Conservation (phyloP, 2,888 invertebrate genomes). For the Trichacis sp. region DNA sequence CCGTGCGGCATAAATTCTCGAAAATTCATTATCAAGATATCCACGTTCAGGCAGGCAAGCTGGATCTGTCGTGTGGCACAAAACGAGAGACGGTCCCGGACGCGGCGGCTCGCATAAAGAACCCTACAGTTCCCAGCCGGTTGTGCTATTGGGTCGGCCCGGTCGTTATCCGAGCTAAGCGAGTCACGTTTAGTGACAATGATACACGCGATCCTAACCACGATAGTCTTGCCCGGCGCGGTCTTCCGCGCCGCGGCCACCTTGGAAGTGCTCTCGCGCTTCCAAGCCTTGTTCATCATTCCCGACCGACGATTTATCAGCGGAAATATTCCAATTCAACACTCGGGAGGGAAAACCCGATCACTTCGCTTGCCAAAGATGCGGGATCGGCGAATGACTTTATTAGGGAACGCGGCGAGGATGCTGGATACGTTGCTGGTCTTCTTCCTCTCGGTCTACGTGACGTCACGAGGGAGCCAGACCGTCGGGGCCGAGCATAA, state of each 20-base stretch:
- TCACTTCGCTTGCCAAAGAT: slow-evolving; percentile 33
- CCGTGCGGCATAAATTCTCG: slow-evolving; percentile 6
- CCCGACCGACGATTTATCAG: not conserved
- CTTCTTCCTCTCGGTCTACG: too few relatives aligned
- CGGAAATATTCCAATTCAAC: slow-evolving; percentile 8
- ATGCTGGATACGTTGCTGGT: too few relatives aligned
- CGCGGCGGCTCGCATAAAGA: slow-evolving; percentile 18
- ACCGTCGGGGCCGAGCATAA: slow-evolving; percentile 14
- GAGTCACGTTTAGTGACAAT: slow-evolving; percentile 43
- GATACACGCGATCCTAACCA: slow-evolving; percentile 39
- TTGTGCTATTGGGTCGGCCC: slow-evolving; percentile 25
- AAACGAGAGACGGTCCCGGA: slow-evolving; percentile 7
- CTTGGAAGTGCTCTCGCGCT: slow-evolving; percentile 12
- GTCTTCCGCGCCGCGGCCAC: slow-evolving; percentile 21
- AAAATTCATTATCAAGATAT: slow-evolving; percentile 12
- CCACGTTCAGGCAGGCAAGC: not conserved
- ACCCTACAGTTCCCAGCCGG: slow-evolving; percentile 16
- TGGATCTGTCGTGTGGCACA: slow-evolving; percentile 10
- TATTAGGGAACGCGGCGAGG: too few relatives aligned
- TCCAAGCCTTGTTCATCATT: slow-evolving; percentile 2
- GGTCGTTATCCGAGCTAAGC: slow-evolving; percentile 36
- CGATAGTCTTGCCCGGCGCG: slow-evolving; percentile 31
- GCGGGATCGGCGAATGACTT: too few relatives aligned
- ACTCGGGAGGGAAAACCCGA: slow-evolving; percentile 23
- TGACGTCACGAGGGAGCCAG: slow-evolving; percentile 25